phyloP scores from a whole-genome alignment of 2,113 vertebrate species.

The Microcebus ravelobensis region DNA sequence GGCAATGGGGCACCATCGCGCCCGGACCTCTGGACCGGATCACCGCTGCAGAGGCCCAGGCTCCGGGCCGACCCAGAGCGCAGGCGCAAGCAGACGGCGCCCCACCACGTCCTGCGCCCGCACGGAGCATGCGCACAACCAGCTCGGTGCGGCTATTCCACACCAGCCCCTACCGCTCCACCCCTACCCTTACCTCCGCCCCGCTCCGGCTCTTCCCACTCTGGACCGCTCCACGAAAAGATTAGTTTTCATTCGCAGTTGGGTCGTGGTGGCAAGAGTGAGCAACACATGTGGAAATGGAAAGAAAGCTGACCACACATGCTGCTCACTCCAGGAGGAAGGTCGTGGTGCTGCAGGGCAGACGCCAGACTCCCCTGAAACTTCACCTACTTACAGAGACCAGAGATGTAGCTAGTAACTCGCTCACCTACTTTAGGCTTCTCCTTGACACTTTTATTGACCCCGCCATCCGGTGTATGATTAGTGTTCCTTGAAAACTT shows the following conservation, averaged over 20 bases:
- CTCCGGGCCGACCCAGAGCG: rapidly evolving
- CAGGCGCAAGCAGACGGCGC: neutral
- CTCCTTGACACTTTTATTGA: no score
- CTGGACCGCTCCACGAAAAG: rapidly evolving
- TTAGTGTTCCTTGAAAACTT: neutral
- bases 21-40: rapidly evolving
- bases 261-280: rapidly evolving
- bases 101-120: rapidly evolving
- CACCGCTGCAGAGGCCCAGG: rapidly evolving
- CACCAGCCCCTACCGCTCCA: neutral
- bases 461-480: rapidly evolving
- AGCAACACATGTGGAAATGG: neutral
- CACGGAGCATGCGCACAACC: neutral
- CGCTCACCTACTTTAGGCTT: neutral
- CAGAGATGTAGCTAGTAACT: neutral
- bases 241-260: rapidly evolving
- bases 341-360: neutral
- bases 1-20: conserved; percentile 52
- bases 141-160: neutral
- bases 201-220: rapidly evolving
- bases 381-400: neutral
- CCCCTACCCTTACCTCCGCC: rapidly evolving
- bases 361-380: neutral
- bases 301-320: rapidly evolving
- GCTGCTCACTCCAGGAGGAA: neutral